A percentile compares a stretch with the other conserved stretches of the same genome.
Evolutionary conservation across 2,888 invertebrate genomes (phyloP).

Genomic region (Ennomos erosarius): DNA sequence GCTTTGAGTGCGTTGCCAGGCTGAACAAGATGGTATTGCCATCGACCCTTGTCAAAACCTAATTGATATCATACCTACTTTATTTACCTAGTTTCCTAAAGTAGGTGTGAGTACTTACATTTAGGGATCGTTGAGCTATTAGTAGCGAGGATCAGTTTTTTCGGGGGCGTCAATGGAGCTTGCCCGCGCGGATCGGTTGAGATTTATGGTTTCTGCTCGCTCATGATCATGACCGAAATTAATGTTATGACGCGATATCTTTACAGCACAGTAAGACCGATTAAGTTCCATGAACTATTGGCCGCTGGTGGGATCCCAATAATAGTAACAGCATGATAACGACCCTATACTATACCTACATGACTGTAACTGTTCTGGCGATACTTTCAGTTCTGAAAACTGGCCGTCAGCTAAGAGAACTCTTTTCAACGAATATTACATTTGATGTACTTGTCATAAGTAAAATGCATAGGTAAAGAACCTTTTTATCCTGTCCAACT

Average conservation of each 20-base stretch:
- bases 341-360: background rate
- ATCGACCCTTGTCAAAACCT: conserved; percentile 35
- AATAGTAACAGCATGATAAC: conserved; percentile 4
- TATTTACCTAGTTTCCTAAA: conserved; percentile 18
- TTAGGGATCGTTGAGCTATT: conserved; percentile 16
- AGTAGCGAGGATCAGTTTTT: conserved; percentile 39
- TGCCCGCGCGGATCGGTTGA: conserved; percentile 44
- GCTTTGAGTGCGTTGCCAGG: conserved; percentile 3
- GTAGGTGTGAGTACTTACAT: conserved; percentile 8
- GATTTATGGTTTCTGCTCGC: conserved; percentile 53
- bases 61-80: conserved; percentile 29
- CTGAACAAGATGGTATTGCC: conserved; percentile 29
- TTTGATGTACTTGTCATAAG: no score
- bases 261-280: conserved; percentile 29
- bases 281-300: conserved; percentile 19
- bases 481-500: no score
- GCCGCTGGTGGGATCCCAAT: background rate
- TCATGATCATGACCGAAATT: conserved; percentile 58
- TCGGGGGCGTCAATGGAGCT: conserved; percentile 48
- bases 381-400: no score
- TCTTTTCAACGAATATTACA: no score
- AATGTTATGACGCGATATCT: conserved; percentile 52
- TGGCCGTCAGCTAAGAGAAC: no score
- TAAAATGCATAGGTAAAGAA: no score
- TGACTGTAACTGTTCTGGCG: no score